Evolutionary conservation across 2,113 vertebrate genomes (phyloP), one percentile per base, ranked within the genome.

Genomic region (Grammomys surdaster): DNA sequence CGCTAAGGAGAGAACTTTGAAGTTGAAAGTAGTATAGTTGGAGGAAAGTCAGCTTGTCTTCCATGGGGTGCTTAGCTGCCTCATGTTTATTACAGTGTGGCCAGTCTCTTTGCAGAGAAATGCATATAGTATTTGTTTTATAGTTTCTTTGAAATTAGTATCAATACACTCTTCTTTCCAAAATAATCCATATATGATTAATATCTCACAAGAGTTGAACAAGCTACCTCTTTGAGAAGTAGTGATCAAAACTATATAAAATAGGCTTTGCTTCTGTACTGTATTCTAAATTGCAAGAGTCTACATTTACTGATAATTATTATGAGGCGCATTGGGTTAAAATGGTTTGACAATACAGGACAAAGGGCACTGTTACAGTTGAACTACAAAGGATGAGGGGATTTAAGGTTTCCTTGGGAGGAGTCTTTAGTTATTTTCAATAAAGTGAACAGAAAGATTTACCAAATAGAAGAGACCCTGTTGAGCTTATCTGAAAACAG

Each of bases 1-100:
- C 82, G 92, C 12, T 65, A 91, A 95, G 77, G 93, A 96, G 90
- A 91, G 92, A 96, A 75, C 89, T 94, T 97, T 95, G 90, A 97
- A 96, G 81, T 95, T 90, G 87, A 88, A 92, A 80, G 54, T 70
- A 77, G 28, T 82, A 88, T 77, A 88, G 51, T 56, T 95, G 48
- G 54, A 69, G 48, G 16, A 89, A 95, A 88, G 76, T 92, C 82
- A 91, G 8, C 86, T 72, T 89, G 17, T 14, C n/a, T 56, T 93
- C 81, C 9, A 70, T 58, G 60, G 31, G 88, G 5, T 46, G 20
- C 63, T 86, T 40, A 75, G 28, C 86, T 90, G 54, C 19, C 92
- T 93, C 20, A 7, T 88, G 7, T 19, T 46, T 46, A 14, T 94
- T 93, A 56, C 0, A 93, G 72, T 8, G 24, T 17, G 28, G 8